phyloP scores from a whole-genome alignment of 1,140 invertebrate genomes.

The Brachionus asplanchnoidis region DNA sequence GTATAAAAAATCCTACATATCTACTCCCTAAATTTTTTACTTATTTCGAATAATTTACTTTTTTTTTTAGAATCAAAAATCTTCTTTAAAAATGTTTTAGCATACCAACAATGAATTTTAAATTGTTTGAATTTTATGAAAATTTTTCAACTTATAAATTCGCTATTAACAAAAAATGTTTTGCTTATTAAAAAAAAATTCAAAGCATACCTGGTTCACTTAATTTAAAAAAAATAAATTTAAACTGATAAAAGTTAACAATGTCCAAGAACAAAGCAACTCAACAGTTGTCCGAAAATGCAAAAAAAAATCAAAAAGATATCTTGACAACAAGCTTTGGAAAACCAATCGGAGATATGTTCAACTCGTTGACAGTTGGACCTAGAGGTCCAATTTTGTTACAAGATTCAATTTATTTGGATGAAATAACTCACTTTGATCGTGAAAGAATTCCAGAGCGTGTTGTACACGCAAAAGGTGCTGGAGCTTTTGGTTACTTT shows the following conservation, averaged over 20 bases:
- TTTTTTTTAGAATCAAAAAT: too few relatives aligned
- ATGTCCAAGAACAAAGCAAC: conserved; percentile 23
- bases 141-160: too few relatives aligned
- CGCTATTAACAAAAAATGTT: too few relatives aligned
- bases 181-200: too few relatives aligned
- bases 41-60: too few relatives aligned
- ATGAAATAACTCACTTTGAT: conserved; percentile 82
- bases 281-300: conserved; percentile 27
- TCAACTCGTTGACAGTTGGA: conserved; percentile 69
- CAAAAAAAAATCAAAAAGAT: neutral
- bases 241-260: neutral
- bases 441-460: conserved; percentile 90
- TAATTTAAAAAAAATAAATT: too few relatives aligned
- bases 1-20: too few relatives aligned
- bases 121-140: too few relatives aligned
- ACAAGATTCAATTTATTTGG: conserved; percentile 77
- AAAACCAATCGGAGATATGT: conserved; percentile 72
- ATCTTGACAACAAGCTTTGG: conserved; percentile 67
- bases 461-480: conserved; percentile 92
- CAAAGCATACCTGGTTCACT: too few relatives aligned
- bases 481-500: conserved; percentile 91
- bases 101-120: too few relatives aligned
- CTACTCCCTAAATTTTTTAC: too few relatives aligned
- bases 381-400: conserved; percentile 78
- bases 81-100: too few relatives aligned